Base-by-base conservation (phyloP, 2,797 vertebrate genomes). In the Eidolon dupreanum region DNA sequence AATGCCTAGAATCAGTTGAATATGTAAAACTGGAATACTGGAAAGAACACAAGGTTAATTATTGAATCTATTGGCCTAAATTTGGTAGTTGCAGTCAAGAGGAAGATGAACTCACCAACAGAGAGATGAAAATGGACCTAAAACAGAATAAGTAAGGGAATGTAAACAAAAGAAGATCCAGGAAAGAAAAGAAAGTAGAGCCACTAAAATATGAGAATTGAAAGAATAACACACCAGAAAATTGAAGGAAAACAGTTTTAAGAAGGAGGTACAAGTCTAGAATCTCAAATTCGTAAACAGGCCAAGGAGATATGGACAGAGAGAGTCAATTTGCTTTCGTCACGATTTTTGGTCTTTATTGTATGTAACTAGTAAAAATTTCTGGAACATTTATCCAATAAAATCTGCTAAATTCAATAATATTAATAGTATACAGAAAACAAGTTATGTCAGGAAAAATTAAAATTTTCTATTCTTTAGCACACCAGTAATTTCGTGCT, bases 381-480 rank as follows among this genome's bases (percentile, higher is more conserved):
- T 49, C 43, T 51, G 36, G 26, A 19, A 74, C 28, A 85, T 33
- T 85, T 73, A 63, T 22, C 51, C 13, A 91, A 19, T 73, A 66
- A 63, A 79, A 66, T 89, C 74, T 93, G 26, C 46, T 77, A 74
- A 70, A 61, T 2, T 90, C 16, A 94, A 55, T 63, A 95, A 66
- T 89, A 75, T 55, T 65, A 89, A 89, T 16, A 31, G 8, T 53
- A 13, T 36, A 20, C 5, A 63, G 31, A 22, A 84, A 74, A 70
- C 20, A 79, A 92, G 28, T 66, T 71, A 28, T 55, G 16, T 93
- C 59, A 93, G n/a, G 43, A 79, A 85, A 95, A 93, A 49, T 49
- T 33, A 8, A 87, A 28, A 24, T 46, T 57, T 84, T 94, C 86
- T 70, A 16, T 79, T 74, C 38, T 87, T 94, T 65, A 26, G 9